These are phyloP conservation scores for Eucera pruinosa DNA, from an alignment of 2,888 invertebrate species.

Conservation along the genomic window DNA sequence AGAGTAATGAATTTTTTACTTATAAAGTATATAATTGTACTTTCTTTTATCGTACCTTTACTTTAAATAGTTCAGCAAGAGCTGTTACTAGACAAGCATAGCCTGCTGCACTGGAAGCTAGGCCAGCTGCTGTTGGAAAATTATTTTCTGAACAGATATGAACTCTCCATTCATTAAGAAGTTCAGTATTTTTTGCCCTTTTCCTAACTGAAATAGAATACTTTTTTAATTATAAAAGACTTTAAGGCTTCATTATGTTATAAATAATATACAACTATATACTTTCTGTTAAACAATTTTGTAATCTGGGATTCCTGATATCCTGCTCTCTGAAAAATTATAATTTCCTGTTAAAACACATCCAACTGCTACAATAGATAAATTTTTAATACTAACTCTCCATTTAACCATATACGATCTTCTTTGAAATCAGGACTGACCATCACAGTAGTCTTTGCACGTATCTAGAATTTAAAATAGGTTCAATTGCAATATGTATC, in stretches of 20 bases:
- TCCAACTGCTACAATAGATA: neutral
- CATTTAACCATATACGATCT: slow-evolving; percentile 96
- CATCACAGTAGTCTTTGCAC: slow-evolving; percentile 95
- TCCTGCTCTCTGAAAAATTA: slow-evolving; percentile 87
- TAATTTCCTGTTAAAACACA: slow-evolving; percentile 2
- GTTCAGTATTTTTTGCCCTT: slow-evolving; percentile 82
- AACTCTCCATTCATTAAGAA: slow-evolving; percentile 89
- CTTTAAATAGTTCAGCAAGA: slow-evolving; percentile 90
- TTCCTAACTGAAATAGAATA: slow-evolving; percentile 84
- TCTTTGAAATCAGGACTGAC: slow-evolving; percentile 89
- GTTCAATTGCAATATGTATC: neutral
- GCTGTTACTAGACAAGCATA: slow-evolving; percentile 93
- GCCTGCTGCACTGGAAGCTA: slow-evolving; percentile 99
- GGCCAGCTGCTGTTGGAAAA: slow-evolving; percentile 99
- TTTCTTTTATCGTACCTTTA: slow-evolving; percentile 85
- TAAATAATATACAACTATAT: slow-evolving; percentile 76
- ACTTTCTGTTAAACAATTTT: slow-evolving; percentile 91
- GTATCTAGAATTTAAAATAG: slow-evolving; percentile 86
- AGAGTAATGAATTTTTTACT: neutral
- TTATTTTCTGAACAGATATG: slow-evolving; percentile 96
- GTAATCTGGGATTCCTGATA: slow-evolving; percentile 89
- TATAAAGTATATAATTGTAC: slow-evolving; percentile 1
- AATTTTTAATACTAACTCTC: slow-evolving; percentile 84
- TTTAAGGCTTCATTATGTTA: neutral
- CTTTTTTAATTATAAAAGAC: slow-evolving; percentile 23